Evolutionary conservation across 2,888 invertebrate species (phyloP).

Genomic region (Bembecia ichneumoniformis): DNA sequence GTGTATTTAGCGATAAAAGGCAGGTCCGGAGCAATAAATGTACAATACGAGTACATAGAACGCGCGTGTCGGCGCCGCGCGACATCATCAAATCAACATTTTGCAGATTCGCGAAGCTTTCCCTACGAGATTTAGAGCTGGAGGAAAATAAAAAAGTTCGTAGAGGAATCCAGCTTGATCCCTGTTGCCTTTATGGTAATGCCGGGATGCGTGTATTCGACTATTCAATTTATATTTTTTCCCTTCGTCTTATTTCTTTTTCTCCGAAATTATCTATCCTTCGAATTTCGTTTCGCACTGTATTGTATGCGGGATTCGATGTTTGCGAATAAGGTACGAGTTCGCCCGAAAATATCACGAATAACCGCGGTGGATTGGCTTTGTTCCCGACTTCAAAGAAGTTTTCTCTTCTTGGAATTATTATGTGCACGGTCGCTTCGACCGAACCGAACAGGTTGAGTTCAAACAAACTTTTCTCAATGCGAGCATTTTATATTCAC

Average conservation of each 20-base stretch:
- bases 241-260: slow-evolving; percentile 68
- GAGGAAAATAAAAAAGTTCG: slow-evolving; percentile 73
- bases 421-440: slow-evolving; percentile 53
- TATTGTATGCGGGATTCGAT: slow-evolving; percentile 67
- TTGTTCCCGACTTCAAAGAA: slow-evolving; percentile 70
- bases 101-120: slow-evolving; percentile 73
- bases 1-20: background rate
- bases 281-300: slow-evolving; percentile 72
- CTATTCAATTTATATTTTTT: slow-evolving; percentile 72
- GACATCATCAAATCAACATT: slow-evolving; percentile 72
- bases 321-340: slow-evolving; percentile 70
- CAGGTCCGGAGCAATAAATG: slow-evolving; percentile 7
- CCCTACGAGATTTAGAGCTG: slow-evolving; percentile 70
- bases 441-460: slow-evolving; percentile 21
- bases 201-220: slow-evolving; percentile 71
- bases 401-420: slow-evolving; percentile 54
- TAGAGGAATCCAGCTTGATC: slow-evolving; percentile 70
- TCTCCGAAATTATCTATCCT: slow-evolving; percentile 69
- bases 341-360: slow-evolving; percentile 63
- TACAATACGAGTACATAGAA: slow-evolving; percentile 4
- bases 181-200: slow-evolving; percentile 72
- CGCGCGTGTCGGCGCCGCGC: slow-evolving; percentile 10
- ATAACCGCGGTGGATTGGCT: slow-evolving; percentile 68
- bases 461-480: slow-evolving; percentile 26
- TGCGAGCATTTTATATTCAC: background rate